Evolutionary conservation across 2,113 vertebrate species (phyloP), one percentile per base, ranked within the genome.

Genomic region (Acanthisitta chloris): DNA sequence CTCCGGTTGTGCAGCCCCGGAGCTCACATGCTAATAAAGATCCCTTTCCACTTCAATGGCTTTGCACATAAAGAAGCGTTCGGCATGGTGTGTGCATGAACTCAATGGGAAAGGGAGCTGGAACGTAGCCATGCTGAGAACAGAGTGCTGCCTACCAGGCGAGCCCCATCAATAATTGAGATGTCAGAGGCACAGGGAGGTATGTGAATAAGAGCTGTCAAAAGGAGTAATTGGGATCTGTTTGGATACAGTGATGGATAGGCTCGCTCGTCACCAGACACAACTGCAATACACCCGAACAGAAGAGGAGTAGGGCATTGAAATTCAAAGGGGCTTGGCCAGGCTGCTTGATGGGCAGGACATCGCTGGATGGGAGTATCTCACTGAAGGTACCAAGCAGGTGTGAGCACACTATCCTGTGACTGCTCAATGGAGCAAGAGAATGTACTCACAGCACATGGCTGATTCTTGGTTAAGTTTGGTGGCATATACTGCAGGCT

Each of bases 101-200:
- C 83, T 70, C 84, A 45, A 26, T 71, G 94, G 93, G 94, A 97
- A 92, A 14, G 6, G 86, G 74, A 94, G 81, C 73, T 95, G 96
- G 96, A 95, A 96, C 11, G 8, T 8, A 77, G 92, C 90, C 92
- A 84, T 10, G 85, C 90, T 88, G 92, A 86, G 88, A 96, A 95
- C 78, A 91, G 82, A 95, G 85, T 17, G 52, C 86, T 89, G 82
- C 95, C 83, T 91, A 81, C 84, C 77, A 78, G 90, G 91, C 85
- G 16, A 95, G 87, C 73, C 69, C 90, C 94, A 95, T 95, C 94
- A 87, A 95, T 95, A 94, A 97, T 92, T 90, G 88, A 95, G 77
- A 95, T 6, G 38, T 94, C 87, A 90, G 77, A 76, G 71, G 40
- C 76, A 57, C 55, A 58, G 71, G 77, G 81, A 95, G 33, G 62